Evolutionary conservation across 2,113 vertebrate species (phyloP).

Genomic region (Macaca mulatta): DNA sequence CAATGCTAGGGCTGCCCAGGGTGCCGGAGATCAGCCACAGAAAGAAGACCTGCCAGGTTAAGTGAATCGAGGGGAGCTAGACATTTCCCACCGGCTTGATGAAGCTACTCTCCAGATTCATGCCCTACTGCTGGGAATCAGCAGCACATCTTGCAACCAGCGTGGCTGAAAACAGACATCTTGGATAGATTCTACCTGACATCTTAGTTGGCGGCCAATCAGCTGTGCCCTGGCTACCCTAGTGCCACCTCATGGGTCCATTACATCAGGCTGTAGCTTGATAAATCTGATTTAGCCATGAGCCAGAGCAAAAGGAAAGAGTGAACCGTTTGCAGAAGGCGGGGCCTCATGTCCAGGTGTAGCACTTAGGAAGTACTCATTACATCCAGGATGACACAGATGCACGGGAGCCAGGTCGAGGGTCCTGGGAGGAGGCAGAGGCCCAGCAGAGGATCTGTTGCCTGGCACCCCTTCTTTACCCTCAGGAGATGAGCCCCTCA

Average conservation of each 20-base stretch:
- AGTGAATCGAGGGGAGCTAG: not conserved
- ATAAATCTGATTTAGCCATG: not conserved
- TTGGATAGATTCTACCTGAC: not conserved
- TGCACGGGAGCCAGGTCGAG: not conserved
- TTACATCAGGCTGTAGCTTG: not conserved
- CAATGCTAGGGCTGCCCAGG: not conserved
- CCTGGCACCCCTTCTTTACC: not conserved
- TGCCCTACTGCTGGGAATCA: not conserved
- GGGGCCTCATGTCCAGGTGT: not conserved
- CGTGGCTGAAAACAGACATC: not conserved
- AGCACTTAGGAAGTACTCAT: not conserved
- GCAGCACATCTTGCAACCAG: not conserved
- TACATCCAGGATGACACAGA: not conserved
- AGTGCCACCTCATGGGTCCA: not conserved
- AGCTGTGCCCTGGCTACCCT: not conserved
- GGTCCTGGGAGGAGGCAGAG: not conserved
- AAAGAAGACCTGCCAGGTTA: not conserved
- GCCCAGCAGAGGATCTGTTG: not conserved
- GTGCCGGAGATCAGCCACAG: rapidly evolving
- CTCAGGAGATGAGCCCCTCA: too few species aligned
- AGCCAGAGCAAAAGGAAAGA: not conserved
- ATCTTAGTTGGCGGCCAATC: not conserved
- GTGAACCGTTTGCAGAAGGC: not conserved
- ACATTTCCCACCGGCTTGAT: rapidly evolving
- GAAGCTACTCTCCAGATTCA: not conserved